Conservation (phyloP, 1,140 invertebrate species). For the Drosophila elegans region DNA sequence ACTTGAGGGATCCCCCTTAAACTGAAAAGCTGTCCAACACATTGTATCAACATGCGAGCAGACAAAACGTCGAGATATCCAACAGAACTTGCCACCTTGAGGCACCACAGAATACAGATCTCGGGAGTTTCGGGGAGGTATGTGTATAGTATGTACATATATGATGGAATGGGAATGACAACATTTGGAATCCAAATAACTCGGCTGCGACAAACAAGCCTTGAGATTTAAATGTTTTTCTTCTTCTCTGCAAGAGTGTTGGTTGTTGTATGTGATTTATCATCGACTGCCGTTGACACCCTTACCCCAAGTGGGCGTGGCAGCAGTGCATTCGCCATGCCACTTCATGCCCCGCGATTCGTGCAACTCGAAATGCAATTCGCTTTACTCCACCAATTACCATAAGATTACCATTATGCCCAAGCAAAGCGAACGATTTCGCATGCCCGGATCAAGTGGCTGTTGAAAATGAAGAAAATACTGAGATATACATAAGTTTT, state of each 20-base stretch:
- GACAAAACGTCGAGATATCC: conserved; percentile 27
- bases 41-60: conserved; percentile 58
- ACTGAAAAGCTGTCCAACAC: conserved; percentile 28
- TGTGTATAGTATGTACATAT: no score
- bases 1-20: conserved; percentile 1
- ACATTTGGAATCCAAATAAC: conserved; percentile 56
- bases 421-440: conserved; percentile 25
- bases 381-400: conserved; percentile 39
- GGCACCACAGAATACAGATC: background rate
- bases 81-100: conserved; percentile 52
- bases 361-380: conserved; percentile 48
- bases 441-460: conserved; percentile 41
- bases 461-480: background rate
- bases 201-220: conserved; percentile 53
- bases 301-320: conserved; percentile 36
- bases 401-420: conserved; percentile 45
- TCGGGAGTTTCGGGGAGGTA: conserved; percentile 4
- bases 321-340: conserved; percentile 15
- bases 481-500: background rate
- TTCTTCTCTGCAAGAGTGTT: conserved; percentile 4
- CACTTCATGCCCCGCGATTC: conserved; percentile 29
- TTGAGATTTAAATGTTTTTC: conserved; percentile 43
- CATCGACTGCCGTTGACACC: conserved; percentile 35
- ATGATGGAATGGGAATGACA: conserved; percentile 14
- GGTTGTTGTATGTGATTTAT: conserved; percentile 42